Percentiles rank a stretch among this genome's conserved stretches.
Conservation (phyloP, 2,888 invertebrate genomes). For the Acrobasis consociella region DNA sequence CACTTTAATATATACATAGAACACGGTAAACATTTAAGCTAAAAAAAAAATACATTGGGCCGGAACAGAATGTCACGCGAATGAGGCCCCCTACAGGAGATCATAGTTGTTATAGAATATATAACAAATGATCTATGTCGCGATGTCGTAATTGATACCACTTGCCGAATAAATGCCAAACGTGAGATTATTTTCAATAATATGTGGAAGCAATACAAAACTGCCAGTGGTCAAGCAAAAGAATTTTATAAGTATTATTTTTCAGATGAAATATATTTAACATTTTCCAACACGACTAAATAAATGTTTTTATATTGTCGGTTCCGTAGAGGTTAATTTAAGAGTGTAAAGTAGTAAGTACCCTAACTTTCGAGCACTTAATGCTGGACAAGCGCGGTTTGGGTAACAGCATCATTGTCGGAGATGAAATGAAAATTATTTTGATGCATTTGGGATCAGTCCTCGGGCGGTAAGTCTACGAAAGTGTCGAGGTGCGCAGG, state of each 20-base stretch:
- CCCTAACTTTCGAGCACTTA: background rate
- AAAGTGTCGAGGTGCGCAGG: slow-evolving; percentile 23
- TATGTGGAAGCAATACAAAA: slow-evolving; percentile 77
- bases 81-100: background rate
- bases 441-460: slow-evolving; percentile 56
- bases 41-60: background rate
- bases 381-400: slow-evolving; percentile 6
- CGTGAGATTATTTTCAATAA: slow-evolving; percentile 74
- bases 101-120: background rate
- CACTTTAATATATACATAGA: background rate
- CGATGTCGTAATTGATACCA: slow-evolving; percentile 3
- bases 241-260: background rate
- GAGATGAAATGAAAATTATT: slow-evolving; percentile 58
- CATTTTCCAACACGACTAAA: background rate
- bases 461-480: slow-evolving; percentile 31
- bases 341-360: background rate
- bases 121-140: background rate
- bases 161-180: slow-evolving; percentile 49
- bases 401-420: slow-evolving; percentile 11
- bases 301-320: background rate
- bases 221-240: slow-evolving; percentile 26
- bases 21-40: background rate
- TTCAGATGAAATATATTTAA: no score
- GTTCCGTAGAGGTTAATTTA: background rate
- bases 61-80: background rate